Evolutionary conservation across 2,113 vertebrate species (phyloP).

Genomic region (Campylomormyrus numenius): DNA sequence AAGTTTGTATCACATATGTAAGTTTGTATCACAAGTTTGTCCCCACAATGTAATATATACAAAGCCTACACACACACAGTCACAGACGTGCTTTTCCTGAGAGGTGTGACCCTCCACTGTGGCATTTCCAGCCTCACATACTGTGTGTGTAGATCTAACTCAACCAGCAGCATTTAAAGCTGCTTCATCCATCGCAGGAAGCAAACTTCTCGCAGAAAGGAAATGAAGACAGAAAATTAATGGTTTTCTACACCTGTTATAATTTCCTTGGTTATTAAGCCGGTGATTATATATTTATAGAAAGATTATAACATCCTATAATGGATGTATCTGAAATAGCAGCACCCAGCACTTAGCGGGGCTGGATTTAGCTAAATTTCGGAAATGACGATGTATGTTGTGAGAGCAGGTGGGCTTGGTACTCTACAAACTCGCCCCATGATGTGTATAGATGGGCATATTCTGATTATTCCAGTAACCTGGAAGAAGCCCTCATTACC

Average conservation of each 20-base stretch:
- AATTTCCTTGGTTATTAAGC: neutral
- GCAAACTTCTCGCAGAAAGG: neutral
- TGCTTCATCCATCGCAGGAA: neutral
- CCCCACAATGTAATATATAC: neutral
- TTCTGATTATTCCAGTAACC: neutral
- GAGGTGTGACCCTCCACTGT: neutral
- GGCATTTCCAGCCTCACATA: neutral
- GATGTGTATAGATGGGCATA: neutral
- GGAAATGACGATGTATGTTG: neutral
- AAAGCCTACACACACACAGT: neutral
- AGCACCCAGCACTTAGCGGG: neutral
- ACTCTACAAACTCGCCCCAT: neutral
- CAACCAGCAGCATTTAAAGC: neutral
- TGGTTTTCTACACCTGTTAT: slow-evolving; percentile 1
- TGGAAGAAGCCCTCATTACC: neutral
- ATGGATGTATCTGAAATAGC: neutral
- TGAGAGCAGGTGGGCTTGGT: neutral
- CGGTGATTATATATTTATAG: neutral
- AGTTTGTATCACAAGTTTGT: too few species aligned
- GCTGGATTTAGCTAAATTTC: neutral
- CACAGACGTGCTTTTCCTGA: neutral
- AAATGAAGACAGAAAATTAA: slow-evolving; percentile 4
- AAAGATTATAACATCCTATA: neutral
- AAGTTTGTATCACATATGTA: too few species aligned
- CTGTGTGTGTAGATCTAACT: neutral